Conservation (phyloP, 2,888 invertebrate genomes). For the Drosophila barbarae region DNA sequence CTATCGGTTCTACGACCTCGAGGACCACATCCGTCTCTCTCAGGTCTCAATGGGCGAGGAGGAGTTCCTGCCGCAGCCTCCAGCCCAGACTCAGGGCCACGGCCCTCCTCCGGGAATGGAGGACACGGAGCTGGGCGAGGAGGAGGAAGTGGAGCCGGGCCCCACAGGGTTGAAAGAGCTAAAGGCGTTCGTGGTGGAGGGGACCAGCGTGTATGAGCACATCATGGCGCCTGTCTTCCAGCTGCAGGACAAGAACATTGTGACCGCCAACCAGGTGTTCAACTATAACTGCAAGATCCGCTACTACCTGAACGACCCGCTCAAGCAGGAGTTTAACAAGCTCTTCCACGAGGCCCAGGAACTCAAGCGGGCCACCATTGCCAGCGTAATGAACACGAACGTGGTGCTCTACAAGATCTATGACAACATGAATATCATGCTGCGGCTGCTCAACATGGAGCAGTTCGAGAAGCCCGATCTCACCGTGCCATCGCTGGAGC, state of each 20-base stretch:
- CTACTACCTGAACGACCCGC: constrained; percentile 57
- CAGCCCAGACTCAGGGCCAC: constrained; percentile 21
- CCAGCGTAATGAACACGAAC: constrained; percentile 67
- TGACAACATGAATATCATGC: constrained; percentile 75
- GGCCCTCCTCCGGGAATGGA: neutral
- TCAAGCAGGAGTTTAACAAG: constrained; percentile 73
- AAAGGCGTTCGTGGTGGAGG: constrained; percentile 56
- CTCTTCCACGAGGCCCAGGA: constrained; percentile 65
- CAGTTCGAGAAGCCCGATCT: constrained; percentile 54
- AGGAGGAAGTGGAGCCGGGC: neutral
- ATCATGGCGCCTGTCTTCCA: constrained; percentile 65
- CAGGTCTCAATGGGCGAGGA: constrained; percentile 49
- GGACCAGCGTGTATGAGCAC: constrained; percentile 63
- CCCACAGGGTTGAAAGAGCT: constrained; percentile 18
- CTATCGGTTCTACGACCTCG: constrained; percentile 72
- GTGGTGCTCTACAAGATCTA: constrained; percentile 61
- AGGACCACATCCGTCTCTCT: constrained; percentile 56
- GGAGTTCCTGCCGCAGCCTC: constrained; percentile 3
- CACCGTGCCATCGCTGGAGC: constrained; percentile 57
- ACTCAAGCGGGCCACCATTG: constrained; percentile 68
- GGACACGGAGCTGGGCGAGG: neutral
- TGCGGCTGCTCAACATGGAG: constrained; percentile 57
- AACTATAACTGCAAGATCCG: constrained; percentile 65
- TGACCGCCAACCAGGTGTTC: constrained; percentile 70
- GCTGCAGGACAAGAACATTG: constrained; percentile 60